Base-by-base conservation (phyloP, 1,140 invertebrate species). In the Heliconius nattereri region DNA sequence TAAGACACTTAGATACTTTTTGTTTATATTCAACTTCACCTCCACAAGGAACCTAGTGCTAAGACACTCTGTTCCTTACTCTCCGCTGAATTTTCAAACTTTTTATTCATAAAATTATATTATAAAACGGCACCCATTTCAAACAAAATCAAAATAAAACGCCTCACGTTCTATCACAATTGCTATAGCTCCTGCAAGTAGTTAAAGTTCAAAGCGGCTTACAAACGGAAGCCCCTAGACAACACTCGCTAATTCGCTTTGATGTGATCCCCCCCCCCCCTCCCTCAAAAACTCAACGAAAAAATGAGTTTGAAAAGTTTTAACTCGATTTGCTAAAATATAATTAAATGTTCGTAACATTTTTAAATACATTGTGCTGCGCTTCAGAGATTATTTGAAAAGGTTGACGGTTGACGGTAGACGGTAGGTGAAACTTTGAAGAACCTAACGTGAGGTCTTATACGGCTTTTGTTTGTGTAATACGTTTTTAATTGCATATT, bases 211-310 rank as follows among this genome's bases (percentile, higher is more conserved):
- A 92, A 92, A 92, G 90, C 88, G 86, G 87, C 87, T 91, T 88
- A 92, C 89, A 90, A 89, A 86, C 89, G 91, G 88, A 91, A 89
- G 86, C 91, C 90, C 90, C 86, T 88, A 92, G 90, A 92, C 89
- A 92, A 91, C 91, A 91, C 89, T 91, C 86, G 88, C 88, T 92
- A 92, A 92, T 92, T 92, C 89, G 87, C 90, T 92, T 92, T 92
- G 90, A 92, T 91, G 88, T 92, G 90, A 92, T 91, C 87, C 91
- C 84, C 84, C 85, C 81, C 78, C 72, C 77, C 80, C 73, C 78
- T 72, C 76, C 80, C 86, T 81, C 75, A 40, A 54, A 73, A 85
- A 85, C 83, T 84, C 81, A 90, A 92, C 88, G 90, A 92, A 89
- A 89, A 90, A 90, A 92, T 85, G 84, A 86, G 88, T 88, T 89